Percentiles rank a stretch among this genome's conserved stretches.
phyloP scores from a whole-genome alignment of 2,797 vertebrate genomes.

The Enoplosus armatus region DNA sequence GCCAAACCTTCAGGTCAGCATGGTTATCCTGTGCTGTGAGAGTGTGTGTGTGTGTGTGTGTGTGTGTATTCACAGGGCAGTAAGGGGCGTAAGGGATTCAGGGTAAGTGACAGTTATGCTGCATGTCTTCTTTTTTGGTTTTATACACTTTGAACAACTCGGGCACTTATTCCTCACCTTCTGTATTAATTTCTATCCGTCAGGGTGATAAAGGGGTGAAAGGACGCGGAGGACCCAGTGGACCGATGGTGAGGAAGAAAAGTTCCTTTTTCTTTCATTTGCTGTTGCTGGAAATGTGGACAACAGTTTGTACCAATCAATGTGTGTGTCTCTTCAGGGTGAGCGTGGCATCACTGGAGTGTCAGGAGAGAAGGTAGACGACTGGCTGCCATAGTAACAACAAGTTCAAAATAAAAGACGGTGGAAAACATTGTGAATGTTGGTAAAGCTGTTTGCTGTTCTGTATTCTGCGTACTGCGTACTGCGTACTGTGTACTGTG shows the following conservation, averaged over 20 bases:
- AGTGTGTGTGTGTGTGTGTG: too few relatives aligned
- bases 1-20: background rate
- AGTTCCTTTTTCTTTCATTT: background rate
- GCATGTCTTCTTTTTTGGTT: background rate
- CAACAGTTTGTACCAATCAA: too few relatives aligned
- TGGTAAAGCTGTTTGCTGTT: background rate
- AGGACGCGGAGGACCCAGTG: conserved; percentile 44
- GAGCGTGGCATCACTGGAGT: conserved; percentile 33
- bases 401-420: background rate
- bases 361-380: conserved; percentile 64
- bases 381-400: background rate
- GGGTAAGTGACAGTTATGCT: conserved; percentile 39
- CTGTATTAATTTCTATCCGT: background rate
- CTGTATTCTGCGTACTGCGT: too few relatives aligned
- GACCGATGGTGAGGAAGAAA: conserved; percentile 56
- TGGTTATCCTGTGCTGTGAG: background rate
- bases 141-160: background rate
- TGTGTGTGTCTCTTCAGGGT: conserved; percentile 46
- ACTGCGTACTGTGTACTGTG: too few relatives aligned
- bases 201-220: conserved; percentile 66
- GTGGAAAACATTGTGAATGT: background rate
- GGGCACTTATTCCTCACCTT: background rate
- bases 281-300: background rate
- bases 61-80: conserved; percentile 58
- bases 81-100: conserved; percentile 55